phyloP scores from a whole-genome alignment of 1,140 invertebrate species.

The Pogonomyrmex barbatus region DNA sequence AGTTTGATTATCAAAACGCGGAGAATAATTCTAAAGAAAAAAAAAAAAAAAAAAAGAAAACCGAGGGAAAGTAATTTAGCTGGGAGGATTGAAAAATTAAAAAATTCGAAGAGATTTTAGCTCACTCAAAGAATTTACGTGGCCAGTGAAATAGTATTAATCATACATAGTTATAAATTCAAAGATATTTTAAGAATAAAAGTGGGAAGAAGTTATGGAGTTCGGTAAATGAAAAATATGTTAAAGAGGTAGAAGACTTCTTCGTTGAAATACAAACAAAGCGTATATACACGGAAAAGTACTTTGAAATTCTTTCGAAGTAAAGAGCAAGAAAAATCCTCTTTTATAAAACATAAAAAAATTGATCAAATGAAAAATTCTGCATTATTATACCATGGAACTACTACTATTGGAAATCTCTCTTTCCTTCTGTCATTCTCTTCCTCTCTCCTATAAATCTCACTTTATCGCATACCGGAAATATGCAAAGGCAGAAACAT shows the following conservation, averaged over 20 bases:
- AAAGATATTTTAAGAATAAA: conserved; percentile 14
- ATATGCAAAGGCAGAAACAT: conserved; percentile 8
- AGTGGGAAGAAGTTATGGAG: background rate
- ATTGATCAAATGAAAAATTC: conserved; percentile 8
- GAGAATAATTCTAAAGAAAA: background rate
- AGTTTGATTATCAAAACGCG: conserved; percentile 9
- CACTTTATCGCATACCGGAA: conserved; percentile 11
- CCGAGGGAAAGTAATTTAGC: background rate
- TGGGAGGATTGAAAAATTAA: background rate
- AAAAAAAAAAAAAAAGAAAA: background rate
- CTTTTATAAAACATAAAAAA: conserved; percentile 20
- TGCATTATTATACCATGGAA: background rate
- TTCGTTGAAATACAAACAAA: background rate
- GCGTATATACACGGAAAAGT: background rate
- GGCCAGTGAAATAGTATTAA: background rate
- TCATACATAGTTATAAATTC: background rate
- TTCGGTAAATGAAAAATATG: background rate
- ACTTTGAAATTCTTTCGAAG: background rate
- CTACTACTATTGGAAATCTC: background rate
- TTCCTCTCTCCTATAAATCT: background rate
- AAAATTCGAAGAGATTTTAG: background rate
- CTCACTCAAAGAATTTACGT: background rate
- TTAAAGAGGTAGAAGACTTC: background rate
- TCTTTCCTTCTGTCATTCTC: background rate
- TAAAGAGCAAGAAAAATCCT: background rate